Conservation (phyloP, 1,140 invertebrate species). For the Megathymus violae region DNA sequence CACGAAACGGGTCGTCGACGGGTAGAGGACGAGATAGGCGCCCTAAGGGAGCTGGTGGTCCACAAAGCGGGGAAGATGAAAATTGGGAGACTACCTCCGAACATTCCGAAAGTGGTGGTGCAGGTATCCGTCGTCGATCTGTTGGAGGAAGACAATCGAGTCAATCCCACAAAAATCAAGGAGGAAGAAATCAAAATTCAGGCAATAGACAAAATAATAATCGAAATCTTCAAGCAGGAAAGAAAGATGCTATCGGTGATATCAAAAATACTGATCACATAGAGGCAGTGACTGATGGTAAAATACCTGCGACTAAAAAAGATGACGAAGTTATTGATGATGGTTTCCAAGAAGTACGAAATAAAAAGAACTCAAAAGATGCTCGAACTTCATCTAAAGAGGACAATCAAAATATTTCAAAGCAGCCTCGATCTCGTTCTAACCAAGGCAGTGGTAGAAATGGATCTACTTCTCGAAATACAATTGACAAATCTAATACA, state of each 20-base stretch:
- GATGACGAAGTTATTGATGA: conserved; percentile 85
- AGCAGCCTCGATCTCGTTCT: conserved; percentile 77
- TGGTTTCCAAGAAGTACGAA: conserved; percentile 94
- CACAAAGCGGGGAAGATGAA: conserved; percentile 84
- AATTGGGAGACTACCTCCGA: conserved; percentile 89
- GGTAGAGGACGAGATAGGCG: conserved; percentile 85
- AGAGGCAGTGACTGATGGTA: conserved; percentile 76
- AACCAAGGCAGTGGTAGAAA: conserved; percentile 77
- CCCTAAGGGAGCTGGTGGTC: conserved; percentile 85
- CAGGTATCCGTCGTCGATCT: conserved; percentile 58
- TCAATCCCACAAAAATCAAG: conserved; percentile 57
- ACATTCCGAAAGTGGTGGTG: conserved; percentile 86
- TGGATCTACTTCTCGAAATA: conserved; percentile 73
- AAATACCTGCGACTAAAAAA: conserved; percentile 67
- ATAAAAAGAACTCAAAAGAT: conserved; percentile 90
- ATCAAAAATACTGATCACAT: conserved; percentile 64
- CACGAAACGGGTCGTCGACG: conserved; percentile 87
- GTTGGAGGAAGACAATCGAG: conserved; percentile 82
- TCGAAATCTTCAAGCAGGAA: conserved; percentile 53
- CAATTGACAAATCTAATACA: conserved; percentile 77
- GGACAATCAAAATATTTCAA: conserved; percentile 72
- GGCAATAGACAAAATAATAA: conserved; percentile 63
- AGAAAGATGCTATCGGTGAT: conserved; percentile 62
- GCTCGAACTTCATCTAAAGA: conserved; percentile 82
- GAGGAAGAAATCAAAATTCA: conserved; percentile 58